phyloP scores from a whole-genome alignment of 2,888 invertebrate species.

The Melieria picta region DNA sequence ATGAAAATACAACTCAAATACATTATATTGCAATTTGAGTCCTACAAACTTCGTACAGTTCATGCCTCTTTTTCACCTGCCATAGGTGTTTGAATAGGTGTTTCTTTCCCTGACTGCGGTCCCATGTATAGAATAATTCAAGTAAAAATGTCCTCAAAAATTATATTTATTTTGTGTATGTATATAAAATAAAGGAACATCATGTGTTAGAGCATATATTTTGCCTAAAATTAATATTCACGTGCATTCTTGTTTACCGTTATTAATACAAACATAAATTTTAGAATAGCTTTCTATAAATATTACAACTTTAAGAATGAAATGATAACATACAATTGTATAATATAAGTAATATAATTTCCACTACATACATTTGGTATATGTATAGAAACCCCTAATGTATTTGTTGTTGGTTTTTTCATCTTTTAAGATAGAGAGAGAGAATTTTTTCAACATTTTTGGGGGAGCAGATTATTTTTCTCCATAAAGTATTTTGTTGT shows the following conservation, averaged over 20 bases:
- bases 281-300: constrained; percentile 1
- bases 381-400: constrained; percentile 25
- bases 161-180: constrained; percentile 25
- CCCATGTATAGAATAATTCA: too few species aligned
- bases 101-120: too few species aligned
- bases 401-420: constrained; percentile 29
- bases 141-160: too few species aligned
- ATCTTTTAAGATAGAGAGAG: constrained; percentile 45
- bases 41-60: too few species aligned
- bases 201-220: constrained; percentile 27
- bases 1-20: too few species aligned
- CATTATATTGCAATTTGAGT: too few species aligned
- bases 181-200: constrained; percentile 37
- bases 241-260: constrained; percentile 40
- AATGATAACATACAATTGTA: constrained; percentile 26
- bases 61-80: too few species aligned
- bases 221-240: constrained; percentile 30
- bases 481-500: constrained; percentile 22
- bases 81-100: too few species aligned
- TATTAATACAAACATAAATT: constrained; percentile 45
- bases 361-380: constrained; percentile 32
- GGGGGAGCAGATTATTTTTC: constrained; percentile 41
- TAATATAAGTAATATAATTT: constrained; percentile 36
- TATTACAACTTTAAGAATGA: constrained; percentile 26
- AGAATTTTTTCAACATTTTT: constrained; percentile 40